Base-by-base conservation (phyloP, 2,113 vertebrate genomes). In the Vulpes ferrilata region DNA sequence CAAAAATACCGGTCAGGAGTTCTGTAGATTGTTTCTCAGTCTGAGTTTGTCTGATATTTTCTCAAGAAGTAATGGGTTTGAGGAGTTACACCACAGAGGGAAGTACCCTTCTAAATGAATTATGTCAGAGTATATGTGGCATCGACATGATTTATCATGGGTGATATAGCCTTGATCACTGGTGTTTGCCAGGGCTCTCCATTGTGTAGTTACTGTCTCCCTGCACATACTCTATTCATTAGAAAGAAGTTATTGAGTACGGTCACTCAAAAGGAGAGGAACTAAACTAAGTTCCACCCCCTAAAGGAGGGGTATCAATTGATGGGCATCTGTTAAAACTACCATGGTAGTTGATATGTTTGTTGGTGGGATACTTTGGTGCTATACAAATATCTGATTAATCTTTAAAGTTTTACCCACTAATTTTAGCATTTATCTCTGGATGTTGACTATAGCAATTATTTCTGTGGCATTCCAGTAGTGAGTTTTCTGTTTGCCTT, bases 21-120 rank as follows among this genome's bases (percentile, higher is more conserved):
- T 80, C n/a, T 81, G 30, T 65, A 30, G 55, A 74, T 48, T 57
- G 48, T n/a, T 38, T 59, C 57, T 65, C 48, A 30, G 2, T 80
- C 55, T 92, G 38, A 57, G 27, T 87, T 95, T 88, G 64, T 87
- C 74, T 87, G 20, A 64, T 88, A 16, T 88, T 74, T 57, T 25
- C 51, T 73, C 43, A 65, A 5, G 12, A 64, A 57, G 20, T 55
- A 43, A 27, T 92, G 20, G 15, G 4, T 88, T 95, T 43, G 43
- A 48, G 51, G 48, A 51, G 48, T 82, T 62, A 67, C 32, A 32
- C 23, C 20, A 16, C 22, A 27, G 27, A 74, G 57, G 43, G n/a
- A 57, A 88, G n/a, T 20, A 43, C 27, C 23, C 51, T 51, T 93
- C 35, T 83, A 13, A 76, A 48, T 59, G 78, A 67, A 51, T 82